Percentiles rank a stretch among this genome's conserved stretches.
Conservation (phyloP, 2,888 invertebrate genomes). For the Melangyna quadrimaculata region DNA sequence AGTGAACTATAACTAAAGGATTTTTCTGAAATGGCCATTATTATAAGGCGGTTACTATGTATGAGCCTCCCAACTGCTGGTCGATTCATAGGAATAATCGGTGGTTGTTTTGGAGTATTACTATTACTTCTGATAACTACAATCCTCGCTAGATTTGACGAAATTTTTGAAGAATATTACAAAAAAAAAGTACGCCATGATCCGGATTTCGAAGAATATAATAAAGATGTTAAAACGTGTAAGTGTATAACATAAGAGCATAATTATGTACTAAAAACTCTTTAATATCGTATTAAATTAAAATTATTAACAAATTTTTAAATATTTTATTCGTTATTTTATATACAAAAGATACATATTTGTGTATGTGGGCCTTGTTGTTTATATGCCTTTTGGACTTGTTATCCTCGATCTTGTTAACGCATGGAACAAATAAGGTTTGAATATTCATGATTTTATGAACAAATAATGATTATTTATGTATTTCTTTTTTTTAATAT, state of each 20-base stretch:
- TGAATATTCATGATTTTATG: neutral
- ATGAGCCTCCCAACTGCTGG: constrained; percentile 7
- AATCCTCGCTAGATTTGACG: neutral
- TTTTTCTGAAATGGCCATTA: neutral
- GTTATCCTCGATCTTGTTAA: neutral
- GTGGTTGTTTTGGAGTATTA: neutral
- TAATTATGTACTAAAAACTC: too few species aligned
- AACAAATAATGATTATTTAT: too few species aligned
- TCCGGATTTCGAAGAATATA: neutral
- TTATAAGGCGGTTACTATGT: neutral
- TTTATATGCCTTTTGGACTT: neutral
- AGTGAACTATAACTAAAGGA: neutral
- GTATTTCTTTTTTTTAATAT: too few species aligned
- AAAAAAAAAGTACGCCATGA: too few species aligned
- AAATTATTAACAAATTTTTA: neutral
- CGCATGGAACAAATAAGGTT: neutral
- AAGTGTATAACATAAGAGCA: neutral
- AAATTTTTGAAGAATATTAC: neutral
- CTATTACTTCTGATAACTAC: neutral
- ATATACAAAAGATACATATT: neutral
- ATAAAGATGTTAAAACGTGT: neutral
- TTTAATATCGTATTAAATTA: too few species aligned
- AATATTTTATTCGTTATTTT: neutral
- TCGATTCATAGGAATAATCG: neutral
- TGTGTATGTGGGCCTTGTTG: neutral